Evolutionary conservation across 1,140 invertebrate species (phyloP).

Genomic region (Zaprionus davidi): DNA sequence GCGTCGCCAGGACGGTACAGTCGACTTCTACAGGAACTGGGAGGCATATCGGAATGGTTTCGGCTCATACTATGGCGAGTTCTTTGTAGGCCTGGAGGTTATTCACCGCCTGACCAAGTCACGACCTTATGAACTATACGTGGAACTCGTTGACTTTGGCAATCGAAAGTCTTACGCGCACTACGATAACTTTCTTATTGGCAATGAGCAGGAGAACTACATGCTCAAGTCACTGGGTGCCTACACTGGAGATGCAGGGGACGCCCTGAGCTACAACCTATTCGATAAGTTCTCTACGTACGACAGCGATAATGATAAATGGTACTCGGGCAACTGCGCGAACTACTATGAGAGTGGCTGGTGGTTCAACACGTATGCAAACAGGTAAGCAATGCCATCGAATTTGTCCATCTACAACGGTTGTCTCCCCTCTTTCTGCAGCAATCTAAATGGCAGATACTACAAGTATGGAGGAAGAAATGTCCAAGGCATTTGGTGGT

Average conservation of each 20-base stretch:
- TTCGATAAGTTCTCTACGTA: constrained; percentile 89
- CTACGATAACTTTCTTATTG: constrained; percentile 88
- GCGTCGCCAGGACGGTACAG: constrained; percentile 27
- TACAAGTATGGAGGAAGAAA: constrained; percentile 8
- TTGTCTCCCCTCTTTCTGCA: constrained; percentile 26
- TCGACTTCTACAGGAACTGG: constrained; percentile 37
- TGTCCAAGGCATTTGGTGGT: constrained; percentile 38
- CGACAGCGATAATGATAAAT: constrained; percentile 89
- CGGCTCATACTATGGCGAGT: constrained; percentile 29
- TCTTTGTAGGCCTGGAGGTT: constrained; percentile 40
- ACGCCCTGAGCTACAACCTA: constrained; percentile 88
- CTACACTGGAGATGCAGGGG: constrained; percentile 88
- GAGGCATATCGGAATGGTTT: constrained; percentile 41
- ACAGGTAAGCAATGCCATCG: constrained; percentile 31
- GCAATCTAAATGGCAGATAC: constrained; percentile 51
- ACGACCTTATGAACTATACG: constrained; percentile 64
- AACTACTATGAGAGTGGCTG: constrained; percentile 87
- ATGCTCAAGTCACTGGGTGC: constrained; percentile 86
- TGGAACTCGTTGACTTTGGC: constrained; percentile 87
- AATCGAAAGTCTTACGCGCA: constrained; percentile 85
- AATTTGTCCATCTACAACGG: not conserved
- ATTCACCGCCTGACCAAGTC: constrained; percentile 39
- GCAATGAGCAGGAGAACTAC: constrained; percentile 87
- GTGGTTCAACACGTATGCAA: constrained; percentile 86
- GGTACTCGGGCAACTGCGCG: constrained; percentile 88